Evolutionary conservation across 2,797 vertebrate genomes (phyloP).

Genomic region (Phataginus tetradactyla): DNA sequence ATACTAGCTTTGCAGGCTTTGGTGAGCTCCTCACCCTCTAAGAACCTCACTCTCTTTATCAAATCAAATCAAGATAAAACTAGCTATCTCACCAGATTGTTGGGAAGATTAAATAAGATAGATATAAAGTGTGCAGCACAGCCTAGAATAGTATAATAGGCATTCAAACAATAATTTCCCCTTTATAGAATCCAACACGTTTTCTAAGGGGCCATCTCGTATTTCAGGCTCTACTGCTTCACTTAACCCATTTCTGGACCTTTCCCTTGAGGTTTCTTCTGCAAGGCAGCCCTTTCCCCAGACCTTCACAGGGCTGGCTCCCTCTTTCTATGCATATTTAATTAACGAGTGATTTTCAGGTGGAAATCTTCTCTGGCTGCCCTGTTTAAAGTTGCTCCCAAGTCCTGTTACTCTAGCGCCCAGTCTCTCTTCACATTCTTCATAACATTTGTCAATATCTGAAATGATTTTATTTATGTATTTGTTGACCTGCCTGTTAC

Average conservation of each 20-base stretch:
- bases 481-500: neutral
- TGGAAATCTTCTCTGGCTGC: neutral
- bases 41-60: neutral
- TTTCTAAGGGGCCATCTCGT: neutral
- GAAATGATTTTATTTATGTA: neutral
- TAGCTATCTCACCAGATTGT: neutral
- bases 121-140: neutral
- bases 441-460: neutral
- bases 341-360: neutral
- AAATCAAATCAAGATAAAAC: conserved; percentile 4
- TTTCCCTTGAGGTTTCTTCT: neutral
- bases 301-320: neutral
- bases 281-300: neutral
- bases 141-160: neutral
- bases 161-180: neutral
- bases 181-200: neutral
- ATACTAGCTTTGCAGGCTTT: neutral
- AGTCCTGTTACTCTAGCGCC: neutral
- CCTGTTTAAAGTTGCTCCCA: neutral
- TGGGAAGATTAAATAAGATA: neutral
- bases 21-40: neutral
- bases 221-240: neutral
- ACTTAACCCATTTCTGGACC: neutral
- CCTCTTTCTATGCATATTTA: neutral
- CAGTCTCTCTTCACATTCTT: neutral